Evolutionary conservation across 2,888 invertebrate genomes (phyloP), one percentile per base, ranked within the genome.

Genomic region (Euclidia mi): DNA sequence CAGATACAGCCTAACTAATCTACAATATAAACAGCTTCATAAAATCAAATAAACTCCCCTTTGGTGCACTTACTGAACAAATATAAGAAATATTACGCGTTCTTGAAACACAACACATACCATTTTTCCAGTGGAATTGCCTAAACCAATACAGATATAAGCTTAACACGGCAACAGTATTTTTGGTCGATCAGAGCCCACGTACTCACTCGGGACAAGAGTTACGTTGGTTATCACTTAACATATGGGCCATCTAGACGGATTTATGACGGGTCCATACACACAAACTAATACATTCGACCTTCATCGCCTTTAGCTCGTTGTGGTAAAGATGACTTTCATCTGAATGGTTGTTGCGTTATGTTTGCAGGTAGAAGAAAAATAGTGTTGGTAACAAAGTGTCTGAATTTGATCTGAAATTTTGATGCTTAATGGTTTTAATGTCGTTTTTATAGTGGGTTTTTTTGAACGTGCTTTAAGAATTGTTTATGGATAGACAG

Each of bases 191-290:
- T 70, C 76, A 76, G 62, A 65, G 65, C 57, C 48, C 60, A 69
- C 76, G 65, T 55, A 60, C 68, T 76, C 80, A 83, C 85, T 76
- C 64, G 48, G 56, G 47, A 63, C 76, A 45, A 86, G 87, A 87
- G 86, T 86, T 82, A 87, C 81, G 77, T 51, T 73, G 84, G 88
- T 82, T 83, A 87, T 85, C 82, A 76, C 76, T 52, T 62, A 86
- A 89, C 85, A 78, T 85, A 89, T 88, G 82, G 84, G 68, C 79
- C 81, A 78, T 77, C 74, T 60, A 57, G 63, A 58, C 61, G 72
- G 81, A 89, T 89, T 89, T 89, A 89, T 88, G 82, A 82, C 76
- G 75, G 85, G 79, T 79, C 82, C 79, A 74, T 77, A 64, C 67
- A 32, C 28, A 28, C 63, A 38, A 53, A 66, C 50, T 58, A 56